Base-by-base conservation (phyloP, 92 coral and sea anemone species). In the Heteractis magnifica region DNA sequence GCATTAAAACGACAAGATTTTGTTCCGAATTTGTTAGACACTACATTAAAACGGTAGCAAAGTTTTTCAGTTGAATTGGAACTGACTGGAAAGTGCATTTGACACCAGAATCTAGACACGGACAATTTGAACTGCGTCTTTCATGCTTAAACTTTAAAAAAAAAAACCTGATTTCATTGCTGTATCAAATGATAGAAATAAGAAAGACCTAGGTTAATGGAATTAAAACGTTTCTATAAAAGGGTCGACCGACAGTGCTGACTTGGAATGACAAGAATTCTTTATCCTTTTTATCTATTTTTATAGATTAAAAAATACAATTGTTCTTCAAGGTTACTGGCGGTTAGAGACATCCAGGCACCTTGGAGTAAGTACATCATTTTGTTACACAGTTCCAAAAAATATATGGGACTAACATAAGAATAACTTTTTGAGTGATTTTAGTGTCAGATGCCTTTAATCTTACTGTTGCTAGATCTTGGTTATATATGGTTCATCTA, bases 161-260 rank as follows among this genome's bases (percentile, higher is more conserved):
- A 34, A 34, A 34, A 34, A 34, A 0, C 44, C 44, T 34, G 44
- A 34, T 34, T 34, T 34, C 58, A 53, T 53, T 8, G 13, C 2
- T 8, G 9, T 53, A 53, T 53, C 58, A 53, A 53, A 53, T 12
- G 13, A 8, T 53, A 0, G 13, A 8, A 53, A 12, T 12, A 53
- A 53, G 1, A 8, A 12, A 20, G 26, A 6, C 49, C 12, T 68
- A 26, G 73, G 73, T 68, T 23, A 68, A 18, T 5, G 23, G 44
- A 26, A 26, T 21, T 68, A 68, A n/a, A 68, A 23, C 23, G 23
- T 68, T 20, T 68, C 73, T 68, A 9, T 68, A 68, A 68, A 21
- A 68, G 73, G 73, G 73, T 68, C 73, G 73, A 68, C 26, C 73
- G 73, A 68, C 73, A 26, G 14, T 68, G 49, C 49, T 68, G 73